Evolutionary conservation across 2,113 vertebrate species (phyloP).

Genomic region (Cavia aperea): DNA sequence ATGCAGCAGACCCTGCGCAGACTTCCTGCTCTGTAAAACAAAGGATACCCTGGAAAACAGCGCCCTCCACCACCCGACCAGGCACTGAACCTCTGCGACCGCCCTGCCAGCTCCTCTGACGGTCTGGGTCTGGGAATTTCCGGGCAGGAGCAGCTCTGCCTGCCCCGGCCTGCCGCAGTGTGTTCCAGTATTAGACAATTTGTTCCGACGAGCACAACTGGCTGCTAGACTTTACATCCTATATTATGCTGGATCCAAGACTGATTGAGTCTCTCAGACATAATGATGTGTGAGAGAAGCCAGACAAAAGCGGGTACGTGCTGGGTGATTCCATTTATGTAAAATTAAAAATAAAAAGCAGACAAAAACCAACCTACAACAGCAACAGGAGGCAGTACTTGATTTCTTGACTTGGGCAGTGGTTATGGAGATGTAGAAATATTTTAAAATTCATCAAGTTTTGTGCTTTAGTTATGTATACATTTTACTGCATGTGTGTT

Average conservation of each 20-base stretch:
- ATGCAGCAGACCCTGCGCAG: too few species aligned
- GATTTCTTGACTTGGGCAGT: not conserved
- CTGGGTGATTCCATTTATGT: not conserved
- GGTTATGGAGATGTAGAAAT: not conserved
- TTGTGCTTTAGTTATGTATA: not conserved
- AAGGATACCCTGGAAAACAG: not conserved
- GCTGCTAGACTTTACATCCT: not conserved
- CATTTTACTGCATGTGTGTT: not conserved
- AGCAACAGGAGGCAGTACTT: not conserved
- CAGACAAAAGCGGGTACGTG: not conserved
- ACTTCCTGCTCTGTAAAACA: not conserved
- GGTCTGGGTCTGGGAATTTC: not conserved
- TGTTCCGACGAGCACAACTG: not conserved
- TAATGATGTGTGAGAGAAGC: not conserved
- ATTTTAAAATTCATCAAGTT: not conserved
- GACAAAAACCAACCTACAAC: not conserved
- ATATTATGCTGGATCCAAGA: not conserved
- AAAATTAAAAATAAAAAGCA: not conserved
- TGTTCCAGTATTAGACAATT: not conserved
- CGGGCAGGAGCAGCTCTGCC: not conserved
- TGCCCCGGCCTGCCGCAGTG: not conserved
- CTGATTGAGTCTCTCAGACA: not conserved
- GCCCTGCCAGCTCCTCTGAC: not conserved
- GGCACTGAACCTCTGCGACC: not conserved
- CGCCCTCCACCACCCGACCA: not conserved